Percentiles rank a stretch among this genome's conserved stretches.
phyloP scores from a whole-genome alignment of 2,888 invertebrate species.

The Dimorphilus gyrociliatus region DNA sequence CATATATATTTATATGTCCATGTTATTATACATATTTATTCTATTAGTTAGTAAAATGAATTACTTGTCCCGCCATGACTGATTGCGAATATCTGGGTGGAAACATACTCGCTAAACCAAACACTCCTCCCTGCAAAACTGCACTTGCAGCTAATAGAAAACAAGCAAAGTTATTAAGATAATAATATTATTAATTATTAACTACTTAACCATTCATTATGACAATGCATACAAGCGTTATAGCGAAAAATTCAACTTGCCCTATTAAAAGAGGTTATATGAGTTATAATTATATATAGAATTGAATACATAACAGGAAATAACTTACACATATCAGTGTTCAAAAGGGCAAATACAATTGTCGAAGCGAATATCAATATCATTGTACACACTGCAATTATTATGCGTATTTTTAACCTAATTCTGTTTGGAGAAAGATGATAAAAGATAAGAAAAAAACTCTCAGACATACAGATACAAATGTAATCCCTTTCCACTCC shows the following conservation, averaged over 20 bases:
- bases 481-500: no score
- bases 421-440: constrained; percentile 43
- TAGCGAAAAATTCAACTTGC: constrained; percentile 63
- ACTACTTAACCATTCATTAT: constrained; percentile 53
- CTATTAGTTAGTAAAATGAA: constrained; percentile 6
- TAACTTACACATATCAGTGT: constrained; percentile 58
- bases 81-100: constrained; percentile 70
- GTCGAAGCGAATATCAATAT: constrained; percentile 60
- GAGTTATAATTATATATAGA: constrained; percentile 5
- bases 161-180: background rate
- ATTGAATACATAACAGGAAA: background rate
- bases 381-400: constrained; percentile 55
- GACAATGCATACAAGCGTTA: constrained; percentile 60
- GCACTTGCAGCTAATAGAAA: constrained; percentile 57
- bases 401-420: constrained; percentile 55
- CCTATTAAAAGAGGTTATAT: constrained; percentile 40
- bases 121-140: constrained; percentile 65
- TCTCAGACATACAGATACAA: no score
- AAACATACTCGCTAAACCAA: constrained; percentile 72
- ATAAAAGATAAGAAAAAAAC: background rate
- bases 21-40: background rate
- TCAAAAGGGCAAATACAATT: constrained; percentile 57
- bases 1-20: no score
- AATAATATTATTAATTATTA: background rate
- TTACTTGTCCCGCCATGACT: constrained; percentile 58